These are phyloP conservation scores for Megaceryle maxima DNA, from an alignment of 2,113 vertebrate genomes.

Conservation along the genomic window DNA sequence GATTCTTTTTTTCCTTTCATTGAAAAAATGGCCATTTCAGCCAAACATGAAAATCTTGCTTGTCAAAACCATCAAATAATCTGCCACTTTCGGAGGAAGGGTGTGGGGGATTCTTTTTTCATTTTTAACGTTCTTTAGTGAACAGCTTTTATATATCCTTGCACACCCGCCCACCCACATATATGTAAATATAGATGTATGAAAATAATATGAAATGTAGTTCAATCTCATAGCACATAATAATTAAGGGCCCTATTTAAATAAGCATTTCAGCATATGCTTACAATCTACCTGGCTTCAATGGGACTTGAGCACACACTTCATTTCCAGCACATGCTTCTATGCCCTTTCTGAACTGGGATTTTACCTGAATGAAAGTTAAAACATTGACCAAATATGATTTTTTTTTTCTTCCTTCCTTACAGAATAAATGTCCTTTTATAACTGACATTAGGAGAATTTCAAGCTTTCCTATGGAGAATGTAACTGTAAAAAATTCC, in stretches of 20 bases:
- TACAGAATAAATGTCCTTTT: not conserved
- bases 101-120: not conserved
- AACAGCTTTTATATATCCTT: conserved; percentile 38
- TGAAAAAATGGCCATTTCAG: not conserved
- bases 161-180: not conserved
- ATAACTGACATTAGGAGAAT: not conserved
- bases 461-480: not conserved
- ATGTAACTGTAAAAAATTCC: not conserved
- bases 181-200: conserved; percentile 26
- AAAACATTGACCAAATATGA: not conserved
- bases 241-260: conserved; percentile 57
- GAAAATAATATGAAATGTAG: conserved; percentile 2
- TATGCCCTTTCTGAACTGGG: not conserved
- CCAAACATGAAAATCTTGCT: not conserved
- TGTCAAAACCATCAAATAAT: conserved; percentile 16
- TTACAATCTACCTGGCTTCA: conserved; percentile 55
- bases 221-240: conserved; percentile 55
- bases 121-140: not conserved
- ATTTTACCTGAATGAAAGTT: conserved; percentile 46
- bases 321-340: conserved; percentile 33
- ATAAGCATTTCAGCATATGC: conserved; percentile 57
- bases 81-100: not conserved
- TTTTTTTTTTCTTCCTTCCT: not conserved
- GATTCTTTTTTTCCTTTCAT: not conserved
- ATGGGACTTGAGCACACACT: conserved; percentile 6